These are phyloP conservation scores for Lampropteryx suffumata DNA, from an alignment of 2,888 invertebrate genomes.

Conservation along the genomic window DNA sequence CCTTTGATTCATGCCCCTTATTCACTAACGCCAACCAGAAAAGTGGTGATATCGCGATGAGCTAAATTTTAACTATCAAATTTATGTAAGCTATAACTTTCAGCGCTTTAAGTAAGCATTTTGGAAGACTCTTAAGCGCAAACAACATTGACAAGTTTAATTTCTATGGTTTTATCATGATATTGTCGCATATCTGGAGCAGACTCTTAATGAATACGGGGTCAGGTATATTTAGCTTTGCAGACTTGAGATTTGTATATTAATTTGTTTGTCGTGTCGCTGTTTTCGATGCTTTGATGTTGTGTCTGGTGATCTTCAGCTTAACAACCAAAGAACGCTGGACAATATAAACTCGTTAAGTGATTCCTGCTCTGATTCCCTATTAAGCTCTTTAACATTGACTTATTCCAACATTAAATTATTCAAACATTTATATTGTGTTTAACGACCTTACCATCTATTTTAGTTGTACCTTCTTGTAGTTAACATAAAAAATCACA, in stretches of 20 bases:
- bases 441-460: too few relatives aligned
- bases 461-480: too few relatives aligned
- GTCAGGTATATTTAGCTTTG: constrained; percentile 72
- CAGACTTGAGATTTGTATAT: constrained; percentile 72
- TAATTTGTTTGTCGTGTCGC: constrained; percentile 71
- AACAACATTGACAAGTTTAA: not conserved
- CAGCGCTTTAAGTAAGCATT: too few relatives aligned
- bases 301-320: constrained; percentile 75
- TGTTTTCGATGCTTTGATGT: constrained; percentile 77
- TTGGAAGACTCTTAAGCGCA: too few relatives aligned
- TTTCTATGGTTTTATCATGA: constrained; percentile 2
- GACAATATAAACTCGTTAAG: constrained; percentile 53
- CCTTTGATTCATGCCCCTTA: constrained; percentile 66
- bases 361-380: constrained; percentile 38
- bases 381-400: constrained; percentile 7
- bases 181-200: not conserved
- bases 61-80: too few relatives aligned
- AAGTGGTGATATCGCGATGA: not conserved
- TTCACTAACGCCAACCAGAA: not conserved
- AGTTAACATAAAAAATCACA: too few relatives aligned
- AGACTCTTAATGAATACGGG: constrained; percentile 1
- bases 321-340: constrained; percentile 57
- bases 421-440: not conserved
- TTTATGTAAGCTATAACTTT: too few relatives aligned
- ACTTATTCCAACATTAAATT: constrained; percentile 13